phyloP scores from a whole-genome alignment of 2,888 invertebrate species.

The Prosapia bicincta region DNA sequence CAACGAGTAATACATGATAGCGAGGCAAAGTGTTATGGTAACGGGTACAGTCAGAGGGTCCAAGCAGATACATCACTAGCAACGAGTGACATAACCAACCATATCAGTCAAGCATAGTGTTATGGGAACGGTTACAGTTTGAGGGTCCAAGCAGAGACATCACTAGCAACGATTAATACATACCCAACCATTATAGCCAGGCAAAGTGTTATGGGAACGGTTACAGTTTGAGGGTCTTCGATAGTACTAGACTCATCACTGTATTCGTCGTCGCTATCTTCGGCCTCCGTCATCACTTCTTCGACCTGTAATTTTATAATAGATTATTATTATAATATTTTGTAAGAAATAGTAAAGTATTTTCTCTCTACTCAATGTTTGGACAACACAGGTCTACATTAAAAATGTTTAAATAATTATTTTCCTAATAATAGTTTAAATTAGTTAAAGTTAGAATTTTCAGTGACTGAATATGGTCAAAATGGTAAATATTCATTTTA shows the following conservation, averaged over 20 bases:
- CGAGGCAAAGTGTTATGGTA: conserved; percentile 55
- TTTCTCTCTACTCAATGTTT: too few relatives aligned
- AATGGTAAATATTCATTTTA: too few relatives aligned
- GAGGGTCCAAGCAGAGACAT: too few relatives aligned
- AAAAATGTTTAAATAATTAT: too few relatives aligned
- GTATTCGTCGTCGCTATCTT: conserved; percentile 42
- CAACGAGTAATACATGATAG: too few relatives aligned
- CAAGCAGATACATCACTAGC: conserved; percentile 49
- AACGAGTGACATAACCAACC: conserved; percentile 84
- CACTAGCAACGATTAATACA: too few relatives aligned
- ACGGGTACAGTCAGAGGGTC: conserved; percentile 45
- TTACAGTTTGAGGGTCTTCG: conserved; percentile 46
- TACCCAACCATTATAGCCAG: conserved; percentile 86
- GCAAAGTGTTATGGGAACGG: conserved; percentile 49
- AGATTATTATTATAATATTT: too few relatives aligned
- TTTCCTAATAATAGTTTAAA: too few relatives aligned
- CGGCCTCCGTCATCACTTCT: conserved; percentile 36
- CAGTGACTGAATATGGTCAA: too few relatives aligned
- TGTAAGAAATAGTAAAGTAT: too few relatives aligned
- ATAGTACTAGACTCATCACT: conserved; percentile 45
- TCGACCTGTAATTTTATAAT: neutral
- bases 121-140: conserved; percentile 85
- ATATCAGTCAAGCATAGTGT: conserved; percentile 85
- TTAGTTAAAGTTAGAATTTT: too few relatives aligned
- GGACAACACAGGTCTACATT: too few relatives aligned